Evolutionary conservation across 1,140 invertebrate species (phyloP).

Genomic region (Pogonomyrmex barbatus): DNA sequence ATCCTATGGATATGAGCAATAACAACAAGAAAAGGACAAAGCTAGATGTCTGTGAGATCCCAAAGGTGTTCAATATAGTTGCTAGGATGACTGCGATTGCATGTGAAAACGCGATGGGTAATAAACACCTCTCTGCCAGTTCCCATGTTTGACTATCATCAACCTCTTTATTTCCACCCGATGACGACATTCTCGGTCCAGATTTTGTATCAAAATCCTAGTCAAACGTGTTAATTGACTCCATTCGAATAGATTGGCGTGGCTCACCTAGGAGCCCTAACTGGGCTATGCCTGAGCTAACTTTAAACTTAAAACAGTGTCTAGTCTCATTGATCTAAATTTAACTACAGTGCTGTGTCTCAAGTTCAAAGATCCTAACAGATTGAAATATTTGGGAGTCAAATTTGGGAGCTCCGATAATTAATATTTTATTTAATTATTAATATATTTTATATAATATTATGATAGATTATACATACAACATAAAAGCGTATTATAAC

Average conservation of each 20-base stretch:
- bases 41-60: constrained; percentile 91
- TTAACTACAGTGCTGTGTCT: constrained; percentile 81
- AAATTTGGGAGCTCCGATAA: constrained; percentile 2
- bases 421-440: constrained; percentile 25
- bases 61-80: constrained; percentile 89
- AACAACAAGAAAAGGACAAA: constrained; percentile 92
- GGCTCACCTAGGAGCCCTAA: constrained; percentile 79
- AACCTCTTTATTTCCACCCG: constrained; percentile 78
- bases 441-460: background rate
- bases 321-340: constrained; percentile 84
- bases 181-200: constrained; percentile 75
- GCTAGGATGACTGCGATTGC: constrained; percentile 91
- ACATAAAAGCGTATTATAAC: background rate
- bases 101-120: constrained; percentile 92
- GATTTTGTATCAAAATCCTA: constrained; percentile 53
- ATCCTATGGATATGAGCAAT: constrained; percentile 89
- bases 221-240: constrained; percentile 73
- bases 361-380: constrained; percentile 79
- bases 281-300: constrained; percentile 84
- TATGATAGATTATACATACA: background rate
- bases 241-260: constrained; percentile 77
- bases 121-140: constrained; percentile 91
- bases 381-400: constrained; percentile 60
- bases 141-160: constrained; percentile 89
- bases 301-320: constrained; percentile 85